These are phyloP conservation scores for Rhodophaea formosa DNA, from an alignment of 2,888 invertebrate genomes.

Conservation along the genomic window DNA sequence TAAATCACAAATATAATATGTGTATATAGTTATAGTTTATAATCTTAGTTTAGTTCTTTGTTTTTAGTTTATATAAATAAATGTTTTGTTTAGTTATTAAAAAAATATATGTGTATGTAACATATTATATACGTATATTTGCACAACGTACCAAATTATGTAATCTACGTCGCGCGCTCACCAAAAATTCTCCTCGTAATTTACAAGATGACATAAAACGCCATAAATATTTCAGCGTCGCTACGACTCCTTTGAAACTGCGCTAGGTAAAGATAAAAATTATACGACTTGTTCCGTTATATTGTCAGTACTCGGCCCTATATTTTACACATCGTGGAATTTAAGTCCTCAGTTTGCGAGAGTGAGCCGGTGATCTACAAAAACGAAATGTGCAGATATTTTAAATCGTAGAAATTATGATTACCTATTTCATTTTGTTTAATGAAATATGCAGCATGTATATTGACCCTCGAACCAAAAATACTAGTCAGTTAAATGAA, in stretches of 20 bases:
- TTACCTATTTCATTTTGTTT: too few relatives aligned
- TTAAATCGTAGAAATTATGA: too few relatives aligned
- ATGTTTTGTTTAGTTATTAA: too few relatives aligned
- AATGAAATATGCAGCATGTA: too few relatives aligned
- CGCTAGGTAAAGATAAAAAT: conserved; percentile 30
- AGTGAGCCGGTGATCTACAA: neutral
- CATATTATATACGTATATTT: neutral
- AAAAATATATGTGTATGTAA: too few relatives aligned
- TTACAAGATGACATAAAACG: conserved; percentile 43
- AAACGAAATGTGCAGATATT: too few relatives aligned
- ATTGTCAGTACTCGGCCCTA: neutral
- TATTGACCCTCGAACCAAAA: too few relatives aligned
- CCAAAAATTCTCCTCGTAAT: conserved; percentile 48
- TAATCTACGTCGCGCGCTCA: conserved; percentile 38
- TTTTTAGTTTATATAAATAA: too few relatives aligned
- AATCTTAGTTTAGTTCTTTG: too few relatives aligned
- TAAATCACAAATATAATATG: too few relatives aligned
- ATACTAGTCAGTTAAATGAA: too few relatives aligned
- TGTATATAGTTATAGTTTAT: too few relatives aligned
- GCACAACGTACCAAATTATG: neutral
- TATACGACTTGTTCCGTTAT: conserved; percentile 17
- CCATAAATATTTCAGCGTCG: conserved; percentile 46
- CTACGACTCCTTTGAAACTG: conserved; percentile 34
- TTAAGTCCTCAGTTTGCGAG: neutral
- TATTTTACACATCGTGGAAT: neutral